A percentile compares a stretch with the other conserved stretches of the same genome.
Evolutionary conservation across 2,888 invertebrate species (phyloP).

Genomic region (Drosophila helvetica): DNA sequence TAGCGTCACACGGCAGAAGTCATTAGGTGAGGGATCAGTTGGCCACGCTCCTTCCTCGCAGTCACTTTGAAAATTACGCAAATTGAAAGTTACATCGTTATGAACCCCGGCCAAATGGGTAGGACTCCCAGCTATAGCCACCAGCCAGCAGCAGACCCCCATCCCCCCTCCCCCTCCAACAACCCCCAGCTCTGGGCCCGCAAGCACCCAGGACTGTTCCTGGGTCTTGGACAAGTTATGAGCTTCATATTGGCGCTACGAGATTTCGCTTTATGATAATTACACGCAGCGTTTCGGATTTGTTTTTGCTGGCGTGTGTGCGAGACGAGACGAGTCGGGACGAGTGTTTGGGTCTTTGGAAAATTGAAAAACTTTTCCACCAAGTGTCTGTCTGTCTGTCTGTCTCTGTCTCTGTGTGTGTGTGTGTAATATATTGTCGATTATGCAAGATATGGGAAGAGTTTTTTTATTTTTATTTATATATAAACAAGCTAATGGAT

Average conservation of each 20-base stretch:
- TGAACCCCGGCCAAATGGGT: slow-evolving; percentile 47
- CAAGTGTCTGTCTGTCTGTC: slow-evolving; percentile 7
- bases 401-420: slow-evolving; percentile 14
- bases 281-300: slow-evolving; percentile 61
- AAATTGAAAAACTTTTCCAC: slow-evolving; percentile 71
- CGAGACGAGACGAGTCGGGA: slow-evolving; percentile 25
- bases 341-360: slow-evolving; percentile 46
- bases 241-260: slow-evolving; percentile 67
- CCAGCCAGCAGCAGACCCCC: neutral
- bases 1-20: slow-evolving; percentile 58
- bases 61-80: slow-evolving; percentile 74
- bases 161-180: neutral
- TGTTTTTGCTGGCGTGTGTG: slow-evolving; percentile 54
- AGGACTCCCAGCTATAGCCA: slow-evolving; percentile 11
- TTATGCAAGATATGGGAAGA: slow-evolving; percentile 60
- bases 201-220: neutral
- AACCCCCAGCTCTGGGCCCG: neutral
- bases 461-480: slow-evolving; percentile 57
- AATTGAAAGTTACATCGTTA: slow-evolving; percentile 77
- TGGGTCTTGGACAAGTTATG: slow-evolving; percentile 50
- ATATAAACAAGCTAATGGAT: slow-evolving; percentile 57
- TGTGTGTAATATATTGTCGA: slow-evolving; percentile 59
- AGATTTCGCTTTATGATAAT: slow-evolving; percentile 76
- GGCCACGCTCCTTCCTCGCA: slow-evolving; percentile 46
- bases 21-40: slow-evolving; percentile 77